Percentiles rank a stretch among this genome's conserved stretches.
These are phyloP conservation scores for Drosophila pullipes DNA, from an alignment of 2,888 invertebrate species.

Conservation along the genomic window DNA sequence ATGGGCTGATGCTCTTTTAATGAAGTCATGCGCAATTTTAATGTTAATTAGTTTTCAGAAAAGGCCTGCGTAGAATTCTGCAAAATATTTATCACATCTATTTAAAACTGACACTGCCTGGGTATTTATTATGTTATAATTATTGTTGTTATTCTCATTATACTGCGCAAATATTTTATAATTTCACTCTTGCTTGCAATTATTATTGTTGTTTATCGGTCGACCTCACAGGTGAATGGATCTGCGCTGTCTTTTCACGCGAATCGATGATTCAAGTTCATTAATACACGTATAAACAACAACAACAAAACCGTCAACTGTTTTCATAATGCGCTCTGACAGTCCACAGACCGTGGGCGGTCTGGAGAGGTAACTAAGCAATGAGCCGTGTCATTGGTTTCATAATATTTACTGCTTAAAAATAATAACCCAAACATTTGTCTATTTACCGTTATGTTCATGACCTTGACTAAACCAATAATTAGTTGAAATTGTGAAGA, in stretches of 20 bases:
- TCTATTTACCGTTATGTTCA: slow-evolving; percentile 1
- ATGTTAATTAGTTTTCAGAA: slow-evolving; percentile 43
- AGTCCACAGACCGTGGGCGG: background rate
- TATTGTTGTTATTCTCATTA: slow-evolving; percentile 26
- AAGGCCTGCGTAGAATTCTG: slow-evolving; percentile 9
- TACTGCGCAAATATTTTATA: slow-evolving; percentile 25
- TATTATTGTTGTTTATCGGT: slow-evolving; percentile 25
- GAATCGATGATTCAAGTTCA: slow-evolving; percentile 52
- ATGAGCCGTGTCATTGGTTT: slow-evolving; percentile 47
- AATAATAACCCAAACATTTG: background rate
- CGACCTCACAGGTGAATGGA: slow-evolving; percentile 48
- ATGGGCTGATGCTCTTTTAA: slow-evolving; percentile 38
- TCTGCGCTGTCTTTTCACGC: slow-evolving; percentile 35
- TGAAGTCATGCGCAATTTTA: slow-evolving; percentile 36
- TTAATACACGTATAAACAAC: slow-evolving; percentile 21
- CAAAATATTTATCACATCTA: slow-evolving; percentile 45
- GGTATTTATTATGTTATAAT: slow-evolving; percentile 34
- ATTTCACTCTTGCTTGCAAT: background rate
- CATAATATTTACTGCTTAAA: slow-evolving; percentile 17
- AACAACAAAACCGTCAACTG: slow-evolving; percentile 2
- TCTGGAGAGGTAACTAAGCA: slow-evolving; percentile 7
- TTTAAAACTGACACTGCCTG: slow-evolving; percentile 11
- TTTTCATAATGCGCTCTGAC: slow-evolving; percentile 25
- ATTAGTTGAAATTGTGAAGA: background rate
- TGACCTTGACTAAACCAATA: slow-evolving; percentile 1